Percentiles rank a stretch among this genome's conserved stretches.
phyloP scores from a whole-genome alignment of 92 coral and sea anemone species.

The Siderastrea radians region DNA sequence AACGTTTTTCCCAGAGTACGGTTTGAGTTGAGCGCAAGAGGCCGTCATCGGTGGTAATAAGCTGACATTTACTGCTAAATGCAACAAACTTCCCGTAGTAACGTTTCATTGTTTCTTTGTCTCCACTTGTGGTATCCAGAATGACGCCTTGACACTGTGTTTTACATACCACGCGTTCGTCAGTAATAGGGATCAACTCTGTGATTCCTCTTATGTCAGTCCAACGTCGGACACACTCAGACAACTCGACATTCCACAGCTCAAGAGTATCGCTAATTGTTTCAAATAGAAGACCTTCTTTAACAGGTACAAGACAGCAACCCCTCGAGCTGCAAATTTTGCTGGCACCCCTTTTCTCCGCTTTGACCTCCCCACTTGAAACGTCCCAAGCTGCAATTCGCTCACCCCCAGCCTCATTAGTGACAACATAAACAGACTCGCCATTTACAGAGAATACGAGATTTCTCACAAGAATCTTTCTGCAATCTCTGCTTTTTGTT shows the following conservation, averaged over 20 bases:
- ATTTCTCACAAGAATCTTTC: fast-evolving
- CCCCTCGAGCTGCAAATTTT: not conserved
- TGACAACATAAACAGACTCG: not conserved
- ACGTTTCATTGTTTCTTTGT: not conserved
- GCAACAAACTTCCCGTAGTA: not conserved
- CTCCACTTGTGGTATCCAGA: constrained; percentile 2
- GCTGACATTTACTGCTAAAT: constrained; percentile 2
- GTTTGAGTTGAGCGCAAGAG: not conserved
- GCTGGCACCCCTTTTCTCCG: not conserved
- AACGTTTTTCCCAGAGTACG: not conserved
- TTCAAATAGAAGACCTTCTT: not conserved
- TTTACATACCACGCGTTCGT: not conserved
- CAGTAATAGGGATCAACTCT: not conserved
- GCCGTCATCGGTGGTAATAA: not conserved
- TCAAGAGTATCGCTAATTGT: not conserved
- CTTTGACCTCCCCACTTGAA: not conserved
- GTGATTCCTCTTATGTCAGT: not conserved
- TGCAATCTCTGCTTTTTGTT: not conserved
- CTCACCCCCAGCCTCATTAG: not conserved
- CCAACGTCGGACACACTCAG: constrained; percentile 1
- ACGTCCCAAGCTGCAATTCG: not conserved
- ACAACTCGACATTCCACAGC: not conserved
- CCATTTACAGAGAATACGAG: constrained; percentile 11
- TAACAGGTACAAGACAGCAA: not conserved
- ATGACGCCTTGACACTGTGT: not conserved